Percentiles rank a stretch among this genome's conserved stretches.
Evolutionary conservation across 1,140 invertebrate genomes (phyloP).

Genomic region (Drosophila varians): DNA sequence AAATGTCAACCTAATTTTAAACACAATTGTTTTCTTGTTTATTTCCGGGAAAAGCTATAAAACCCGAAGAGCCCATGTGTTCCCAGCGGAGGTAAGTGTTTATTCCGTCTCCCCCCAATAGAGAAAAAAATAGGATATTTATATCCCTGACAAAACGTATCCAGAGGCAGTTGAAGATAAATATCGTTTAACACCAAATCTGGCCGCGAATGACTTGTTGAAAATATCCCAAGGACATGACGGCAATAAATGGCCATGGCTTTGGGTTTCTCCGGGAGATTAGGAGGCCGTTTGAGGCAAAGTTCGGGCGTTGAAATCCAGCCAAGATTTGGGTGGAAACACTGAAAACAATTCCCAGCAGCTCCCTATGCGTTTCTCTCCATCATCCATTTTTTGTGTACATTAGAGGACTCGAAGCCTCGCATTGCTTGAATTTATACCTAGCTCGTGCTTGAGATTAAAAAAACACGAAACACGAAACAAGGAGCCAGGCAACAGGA

Average conservation of each 20-base stretch:
- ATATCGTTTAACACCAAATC: slow-evolving; percentile 21
- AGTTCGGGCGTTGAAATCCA: background rate
- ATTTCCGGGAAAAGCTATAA: background rate
- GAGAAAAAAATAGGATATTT: background rate
- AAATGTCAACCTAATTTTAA: slow-evolving; percentile 30
- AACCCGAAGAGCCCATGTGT: background rate
- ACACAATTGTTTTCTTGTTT: slow-evolving; percentile 6
- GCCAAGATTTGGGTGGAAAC: background rate
- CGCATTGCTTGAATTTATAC: slow-evolving; percentile 23
- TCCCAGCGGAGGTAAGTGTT: background rate
- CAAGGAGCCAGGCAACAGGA: background rate
- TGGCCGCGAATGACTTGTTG: slow-evolving; percentile 27
- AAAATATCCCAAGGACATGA: slow-evolving; percentile 10
- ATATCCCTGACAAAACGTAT: background rate
- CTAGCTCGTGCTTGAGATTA: slow-evolving; percentile 26
- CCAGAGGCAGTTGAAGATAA: background rate
- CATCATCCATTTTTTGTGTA: background rate
- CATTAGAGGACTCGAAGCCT: background rate
- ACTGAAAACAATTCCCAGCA: background rate
- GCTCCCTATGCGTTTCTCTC: too few species aligned
- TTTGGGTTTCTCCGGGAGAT: background rate
- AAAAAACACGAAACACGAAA: background rate
- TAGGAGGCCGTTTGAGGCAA: background rate
- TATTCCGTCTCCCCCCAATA: background rate
- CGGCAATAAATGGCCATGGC: background rate